Conservation (phyloP, 2,113 vertebrate species). For the Zonotrichia leucophrys region DNA sequence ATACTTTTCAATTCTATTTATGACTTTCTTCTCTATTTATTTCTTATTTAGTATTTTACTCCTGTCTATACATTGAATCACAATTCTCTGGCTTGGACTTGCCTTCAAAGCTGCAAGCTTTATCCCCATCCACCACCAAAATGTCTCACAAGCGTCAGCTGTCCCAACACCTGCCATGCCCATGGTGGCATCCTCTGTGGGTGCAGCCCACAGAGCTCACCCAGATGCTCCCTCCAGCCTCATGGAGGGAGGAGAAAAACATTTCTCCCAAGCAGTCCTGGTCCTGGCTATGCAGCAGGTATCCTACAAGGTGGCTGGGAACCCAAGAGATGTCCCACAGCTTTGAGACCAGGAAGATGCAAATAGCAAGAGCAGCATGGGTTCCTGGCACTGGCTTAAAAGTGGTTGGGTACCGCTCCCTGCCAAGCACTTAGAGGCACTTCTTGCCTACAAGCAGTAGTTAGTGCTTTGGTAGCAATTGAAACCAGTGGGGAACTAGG, state of each 20-base stretch:
- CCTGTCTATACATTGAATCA: not conserved
- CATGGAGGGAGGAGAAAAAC: not conserved
- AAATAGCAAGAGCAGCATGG: fast-evolving
- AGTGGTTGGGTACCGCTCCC: fast-evolving
- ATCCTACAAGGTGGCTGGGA: not conserved
- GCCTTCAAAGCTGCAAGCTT: not conserved
- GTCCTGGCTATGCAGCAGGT: not conserved
- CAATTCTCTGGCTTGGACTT: not conserved
- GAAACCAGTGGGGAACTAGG: not conserved
- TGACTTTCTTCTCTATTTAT: constrained; percentile 54
- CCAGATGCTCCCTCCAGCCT: not conserved
- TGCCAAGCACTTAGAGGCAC: fast-evolving
- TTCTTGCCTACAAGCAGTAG: not conserved
- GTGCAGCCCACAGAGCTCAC: not conserved
- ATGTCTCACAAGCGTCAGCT: not conserved
- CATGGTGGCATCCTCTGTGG: not conserved
- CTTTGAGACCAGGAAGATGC: not conserved
- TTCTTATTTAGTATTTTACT: constrained; percentile 29
- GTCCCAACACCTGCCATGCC: fast-evolving
- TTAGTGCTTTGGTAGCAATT: not conserved
- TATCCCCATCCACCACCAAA: not conserved
- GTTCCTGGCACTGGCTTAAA: not conserved
- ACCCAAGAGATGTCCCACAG: not conserved
- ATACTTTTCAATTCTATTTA: constrained; percentile 41
- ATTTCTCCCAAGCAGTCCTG: not conserved